These are phyloP conservation scores for Bolinopsis microptera DNA, from an alignment of 37 sponge, comb jelly and placozoan genomes.

Conservation along the genomic window DNA sequence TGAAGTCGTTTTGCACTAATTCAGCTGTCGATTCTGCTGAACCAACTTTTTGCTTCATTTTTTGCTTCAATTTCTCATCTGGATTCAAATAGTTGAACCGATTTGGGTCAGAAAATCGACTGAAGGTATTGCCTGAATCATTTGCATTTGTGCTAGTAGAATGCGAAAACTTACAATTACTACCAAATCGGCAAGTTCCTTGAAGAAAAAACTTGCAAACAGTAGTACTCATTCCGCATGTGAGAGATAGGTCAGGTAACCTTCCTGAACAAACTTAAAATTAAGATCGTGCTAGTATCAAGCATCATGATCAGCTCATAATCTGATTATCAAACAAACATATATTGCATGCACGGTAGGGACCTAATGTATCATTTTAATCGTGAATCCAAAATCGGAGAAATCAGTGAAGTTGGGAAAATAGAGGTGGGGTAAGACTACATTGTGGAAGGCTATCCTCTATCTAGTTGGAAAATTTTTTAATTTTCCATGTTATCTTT, in stretches of 20 bases:
- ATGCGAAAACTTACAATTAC: conserved; percentile 21
- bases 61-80: conserved; percentile 41
- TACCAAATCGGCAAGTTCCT: conserved; percentile 27
- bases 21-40: conserved; percentile 5
- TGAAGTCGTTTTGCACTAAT: background rate
- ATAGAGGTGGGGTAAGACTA: too few species aligned
- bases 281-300: too few species aligned
- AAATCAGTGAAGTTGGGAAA: too few species aligned
- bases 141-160: background rate
- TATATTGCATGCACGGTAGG: too few species aligned
- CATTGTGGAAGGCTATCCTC: too few species aligned
- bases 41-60: conserved; percentile 30
- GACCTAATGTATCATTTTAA: too few species aligned
- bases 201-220: conserved; percentile 40
- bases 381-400: too few species aligned
- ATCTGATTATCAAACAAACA: too few species aligned
- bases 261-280: background rate
- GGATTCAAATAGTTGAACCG: background rate
- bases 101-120: background rate
- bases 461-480: too few species aligned
- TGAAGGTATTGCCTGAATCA: background rate
- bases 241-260: background rate
- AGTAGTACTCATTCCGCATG: background rate
- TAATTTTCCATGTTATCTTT: too few species aligned
- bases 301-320: too few species aligned